These are phyloP conservation scores for Antechinus stuartii DNA, from an alignment of 2,113 vertebrate species.

Conservation along the genomic window DNA sequence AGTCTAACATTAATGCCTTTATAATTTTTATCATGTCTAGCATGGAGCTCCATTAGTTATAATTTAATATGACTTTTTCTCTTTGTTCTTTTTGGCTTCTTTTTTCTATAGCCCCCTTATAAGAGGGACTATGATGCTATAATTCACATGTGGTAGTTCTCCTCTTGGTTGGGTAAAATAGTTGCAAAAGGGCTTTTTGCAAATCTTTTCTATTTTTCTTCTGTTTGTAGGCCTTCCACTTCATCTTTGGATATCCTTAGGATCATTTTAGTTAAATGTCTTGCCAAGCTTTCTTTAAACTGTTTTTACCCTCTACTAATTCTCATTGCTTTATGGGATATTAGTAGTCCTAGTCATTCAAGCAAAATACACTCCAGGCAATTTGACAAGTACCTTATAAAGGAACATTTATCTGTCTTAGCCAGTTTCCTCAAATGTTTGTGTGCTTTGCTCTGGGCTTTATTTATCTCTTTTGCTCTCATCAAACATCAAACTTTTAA, in stretches of 20 bases:
- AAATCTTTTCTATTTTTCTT: background rate
- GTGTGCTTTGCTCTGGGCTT: background rate
- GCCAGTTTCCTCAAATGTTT: background rate
- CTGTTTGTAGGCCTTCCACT: background rate
- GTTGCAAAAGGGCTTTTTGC: background rate
- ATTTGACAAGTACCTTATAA: background rate
- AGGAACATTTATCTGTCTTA: background rate
- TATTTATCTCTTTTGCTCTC: background rate
- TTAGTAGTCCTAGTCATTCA: background rate
- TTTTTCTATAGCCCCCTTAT: background rate
- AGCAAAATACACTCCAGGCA: background rate
- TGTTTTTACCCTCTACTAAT: background rate
- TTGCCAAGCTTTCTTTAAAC: background rate
- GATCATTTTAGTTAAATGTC: background rate
- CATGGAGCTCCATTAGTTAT: background rate
- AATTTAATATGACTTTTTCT: background rate
- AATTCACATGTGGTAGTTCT: background rate
- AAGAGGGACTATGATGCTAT: background rate
- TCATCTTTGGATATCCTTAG: background rate
- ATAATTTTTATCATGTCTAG: background rate
- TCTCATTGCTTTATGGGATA: background rate
- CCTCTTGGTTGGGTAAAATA: background rate
- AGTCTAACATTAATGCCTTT: background rate
- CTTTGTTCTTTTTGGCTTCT: background rate
- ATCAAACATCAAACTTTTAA: background rate